Evolutionary conservation across 2,797 vertebrate genomes (phyloP).

Genomic region (Myotis myotis): DNA sequence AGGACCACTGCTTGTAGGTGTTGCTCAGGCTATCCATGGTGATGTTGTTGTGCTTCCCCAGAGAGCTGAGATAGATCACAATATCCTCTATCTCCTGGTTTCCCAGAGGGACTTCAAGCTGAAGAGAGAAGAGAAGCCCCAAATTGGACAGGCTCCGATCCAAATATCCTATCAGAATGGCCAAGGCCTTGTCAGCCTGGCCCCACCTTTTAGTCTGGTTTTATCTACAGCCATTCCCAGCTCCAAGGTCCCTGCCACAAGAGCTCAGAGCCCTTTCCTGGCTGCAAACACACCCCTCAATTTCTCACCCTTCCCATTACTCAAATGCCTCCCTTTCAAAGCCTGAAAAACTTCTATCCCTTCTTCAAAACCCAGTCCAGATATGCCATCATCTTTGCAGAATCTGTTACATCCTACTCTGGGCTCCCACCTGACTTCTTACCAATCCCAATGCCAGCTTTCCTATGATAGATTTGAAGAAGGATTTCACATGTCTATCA

Average conservation of each 20-base stretch:
- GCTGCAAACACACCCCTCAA: too few species aligned
- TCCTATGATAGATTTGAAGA: not conserved
- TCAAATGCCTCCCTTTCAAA: not conserved
- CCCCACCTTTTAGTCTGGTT: not conserved
- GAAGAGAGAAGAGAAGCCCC: not conserved
- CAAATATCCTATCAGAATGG: fast-evolving
- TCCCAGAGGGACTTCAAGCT: constrained; percentile 78
- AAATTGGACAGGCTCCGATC: not conserved
- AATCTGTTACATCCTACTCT: not conserved
- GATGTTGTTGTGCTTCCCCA: constrained; percentile 67
- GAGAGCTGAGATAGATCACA: constrained; percentile 75
- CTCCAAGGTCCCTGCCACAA: not conserved
- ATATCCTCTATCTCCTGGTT: constrained; percentile 78
- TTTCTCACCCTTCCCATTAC: not conserved
- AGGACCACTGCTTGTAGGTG: constrained; percentile 68
- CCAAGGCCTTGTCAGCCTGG: not conserved
- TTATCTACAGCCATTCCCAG: not conserved
- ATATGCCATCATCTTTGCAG: not conserved
- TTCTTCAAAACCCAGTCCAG: constrained; percentile 12
- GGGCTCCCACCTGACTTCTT: not conserved
- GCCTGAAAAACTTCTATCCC: not conserved
- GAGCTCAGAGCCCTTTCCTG: not conserved
- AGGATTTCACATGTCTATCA: not conserved
- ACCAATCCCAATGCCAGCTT: not conserved
- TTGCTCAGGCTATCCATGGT: constrained; percentile 47